Evolutionary conservation across 2,797 vertebrate species (phyloP).

Genomic region (Sebastes vulpes): DNA sequence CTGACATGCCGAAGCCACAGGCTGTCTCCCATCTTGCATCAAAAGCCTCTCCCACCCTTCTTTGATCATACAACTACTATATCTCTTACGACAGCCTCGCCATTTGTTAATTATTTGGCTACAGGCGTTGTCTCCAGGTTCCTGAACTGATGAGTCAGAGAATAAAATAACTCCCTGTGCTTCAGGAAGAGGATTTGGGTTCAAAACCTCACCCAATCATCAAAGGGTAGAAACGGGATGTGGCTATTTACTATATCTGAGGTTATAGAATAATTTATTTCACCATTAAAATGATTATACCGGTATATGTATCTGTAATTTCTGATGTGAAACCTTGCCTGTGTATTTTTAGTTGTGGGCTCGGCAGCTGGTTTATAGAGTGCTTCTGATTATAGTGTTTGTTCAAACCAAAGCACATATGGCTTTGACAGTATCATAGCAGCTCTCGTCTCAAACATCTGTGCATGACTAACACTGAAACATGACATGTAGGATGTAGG

Average conservation of each 20-base stretch:
- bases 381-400: slow-evolving; percentile 84
- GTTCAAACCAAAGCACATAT: slow-evolving; percentile 69
- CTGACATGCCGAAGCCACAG: slow-evolving; percentile 18
- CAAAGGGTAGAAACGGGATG: slow-evolving; percentile 64
- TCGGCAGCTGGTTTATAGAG: slow-evolving; percentile 68
- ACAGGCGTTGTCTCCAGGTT: slow-evolving; percentile 49
- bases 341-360: slow-evolving; percentile 76
- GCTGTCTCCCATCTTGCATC: slow-evolving; percentile 11
- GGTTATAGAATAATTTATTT: slow-evolving; percentile 63
- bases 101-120: slow-evolving; percentile 73
- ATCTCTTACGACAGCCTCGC: slow-evolving; percentile 57
- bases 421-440: slow-evolving; percentile 66
- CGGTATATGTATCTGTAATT: slow-evolving; percentile 58
- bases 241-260: slow-evolving; percentile 69
- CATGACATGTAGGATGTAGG: slow-evolving; percentile 63
- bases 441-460: slow-evolving; percentile 72
- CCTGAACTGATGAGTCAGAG: slow-evolving; percentile 72
- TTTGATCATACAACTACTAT: slow-evolving; percentile 58
- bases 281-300: slow-evolving; percentile 60
- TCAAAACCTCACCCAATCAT: slow-evolving; percentile 68
- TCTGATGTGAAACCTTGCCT: slow-evolving; percentile 56
- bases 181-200: slow-evolving; percentile 42
- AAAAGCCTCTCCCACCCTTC: slow-evolving; percentile 14
- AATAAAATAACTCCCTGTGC: slow-evolving; percentile 35
- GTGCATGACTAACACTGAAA: slow-evolving; percentile 75